Evolutionary conservation across 2,797 vertebrate species (phyloP).

Genomic region (Taenioides sp.): DNA sequence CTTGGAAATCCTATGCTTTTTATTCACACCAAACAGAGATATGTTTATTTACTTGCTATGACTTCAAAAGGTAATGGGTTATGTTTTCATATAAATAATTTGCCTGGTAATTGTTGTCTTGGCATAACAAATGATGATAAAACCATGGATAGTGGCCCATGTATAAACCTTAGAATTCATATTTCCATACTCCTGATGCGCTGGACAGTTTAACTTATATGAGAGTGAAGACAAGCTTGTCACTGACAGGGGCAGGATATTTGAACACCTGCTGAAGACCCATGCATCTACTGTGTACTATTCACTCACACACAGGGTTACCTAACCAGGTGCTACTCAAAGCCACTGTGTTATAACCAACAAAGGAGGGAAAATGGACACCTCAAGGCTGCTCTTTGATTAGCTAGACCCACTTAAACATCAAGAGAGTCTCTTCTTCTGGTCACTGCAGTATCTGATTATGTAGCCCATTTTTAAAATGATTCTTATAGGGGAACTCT

Average conservation of each 20-base stretch:
- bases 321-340: slow-evolving; percentile 53
- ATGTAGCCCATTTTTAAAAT: not conserved
- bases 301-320: slow-evolving; percentile 30
- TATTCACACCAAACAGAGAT: not conserved
- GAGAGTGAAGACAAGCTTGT: slow-evolving; percentile 21
- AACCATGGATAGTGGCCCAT: not conserved
- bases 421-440: not conserved
- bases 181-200: not conserved
- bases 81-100: not conserved
- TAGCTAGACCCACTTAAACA: slow-evolving; percentile 13
- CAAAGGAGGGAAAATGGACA: slow-evolving; percentile 56
- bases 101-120: not conserved
- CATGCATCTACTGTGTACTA: slow-evolving; percentile 25
- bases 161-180: not conserved
- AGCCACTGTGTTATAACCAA: slow-evolving; percentile 44
- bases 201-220: not conserved
- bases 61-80: not conserved
- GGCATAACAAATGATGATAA: not conserved
- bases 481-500: not conserved
- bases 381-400: slow-evolving; percentile 27
- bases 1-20: not conserved
- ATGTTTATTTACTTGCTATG: not conserved
- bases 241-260: slow-evolving; percentile 36
- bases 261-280: slow-evolving; percentile 35
- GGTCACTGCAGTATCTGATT: not conserved